phyloP scores from a whole-genome alignment of 2,888 invertebrate species.

The Mimachlamys varia region DNA sequence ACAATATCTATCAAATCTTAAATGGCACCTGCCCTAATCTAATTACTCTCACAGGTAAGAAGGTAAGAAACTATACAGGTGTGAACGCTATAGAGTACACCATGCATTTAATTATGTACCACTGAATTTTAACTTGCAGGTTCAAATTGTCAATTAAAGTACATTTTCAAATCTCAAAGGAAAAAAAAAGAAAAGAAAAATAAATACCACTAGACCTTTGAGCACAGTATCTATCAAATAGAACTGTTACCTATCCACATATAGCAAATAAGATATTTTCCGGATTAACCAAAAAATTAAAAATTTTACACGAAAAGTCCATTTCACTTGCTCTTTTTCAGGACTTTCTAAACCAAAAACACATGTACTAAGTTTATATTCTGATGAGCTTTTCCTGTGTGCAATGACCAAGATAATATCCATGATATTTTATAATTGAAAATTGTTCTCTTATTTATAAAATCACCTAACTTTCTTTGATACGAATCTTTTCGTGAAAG shows the following conservation, averaged over 20 bases:
- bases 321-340: not conserved
- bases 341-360: too few species aligned
- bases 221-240: not conserved
- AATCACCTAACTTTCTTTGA: too few species aligned
- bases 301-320: not conserved
- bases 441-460: too few species aligned
- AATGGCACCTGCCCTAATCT: not conserved
- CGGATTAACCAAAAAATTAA: not conserved
- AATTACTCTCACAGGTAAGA: not conserved
- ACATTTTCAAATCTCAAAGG: not conserved
- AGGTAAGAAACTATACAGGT: not conserved
- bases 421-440: too few species aligned
- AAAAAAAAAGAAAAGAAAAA: not conserved
- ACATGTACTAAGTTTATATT: too few species aligned
- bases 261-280: not conserved
- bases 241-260: not conserved
- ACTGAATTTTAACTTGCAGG: not conserved
- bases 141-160: not conserved
- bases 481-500: too few species aligned
- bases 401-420: too few species aligned
- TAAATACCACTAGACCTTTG: not conserved
- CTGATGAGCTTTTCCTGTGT: too few species aligned
- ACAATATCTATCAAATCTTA: not conserved
- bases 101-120: not conserved
- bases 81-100: not conserved